Percentiles rank a stretch among this genome's conserved stretches.
Conservation (phyloP, 2,797 vertebrate species). For the Monodelphis domestica region DNA sequence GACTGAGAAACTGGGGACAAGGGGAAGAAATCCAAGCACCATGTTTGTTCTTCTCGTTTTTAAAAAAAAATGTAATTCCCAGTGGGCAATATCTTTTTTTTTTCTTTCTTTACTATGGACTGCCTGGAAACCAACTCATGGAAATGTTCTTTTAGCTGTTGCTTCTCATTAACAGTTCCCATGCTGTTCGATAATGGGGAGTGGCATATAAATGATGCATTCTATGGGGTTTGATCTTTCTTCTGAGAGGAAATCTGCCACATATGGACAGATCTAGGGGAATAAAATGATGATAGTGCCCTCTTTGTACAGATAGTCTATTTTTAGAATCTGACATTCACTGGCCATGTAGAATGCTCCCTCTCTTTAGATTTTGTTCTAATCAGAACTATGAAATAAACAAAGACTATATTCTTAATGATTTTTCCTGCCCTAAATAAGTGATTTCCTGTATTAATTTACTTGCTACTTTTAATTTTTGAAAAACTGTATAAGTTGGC, state of each 20-base stretch:
- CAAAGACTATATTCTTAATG: background rate
- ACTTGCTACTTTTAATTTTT: slow-evolving; percentile 9
- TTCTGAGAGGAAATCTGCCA: slow-evolving; percentile 88
- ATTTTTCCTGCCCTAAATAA: slow-evolving; percentile 10
- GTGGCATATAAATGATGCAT: slow-evolving; percentile 93
- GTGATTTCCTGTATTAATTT: background rate
- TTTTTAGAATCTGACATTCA: slow-evolving; percentile 63
- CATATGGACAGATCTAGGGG: slow-evolving; percentile 84
- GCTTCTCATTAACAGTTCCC: slow-evolving; percentile 92
- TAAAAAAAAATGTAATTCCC: slow-evolving; percentile 83
- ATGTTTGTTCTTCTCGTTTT: slow-evolving; percentile 85
- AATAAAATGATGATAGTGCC: slow-evolving; percentile 73
- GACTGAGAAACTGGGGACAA: slow-evolving; percentile 80
- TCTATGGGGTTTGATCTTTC: slow-evolving; percentile 94
- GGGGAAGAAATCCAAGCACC: slow-evolving; percentile 69
- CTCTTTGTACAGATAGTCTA: slow-evolving; percentile 69
- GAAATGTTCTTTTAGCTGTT: slow-evolving; percentile 90
- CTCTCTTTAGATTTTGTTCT: slow-evolving; percentile 36
- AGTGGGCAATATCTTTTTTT: slow-evolving; percentile 83
- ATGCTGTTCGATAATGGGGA: slow-evolving; percentile 92
- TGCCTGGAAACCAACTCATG: slow-evolving; percentile 87
- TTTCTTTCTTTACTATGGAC: slow-evolving; percentile 79
- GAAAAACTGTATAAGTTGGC: background rate
- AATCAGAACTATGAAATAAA: slow-evolving; percentile 29
- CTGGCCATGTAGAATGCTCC: slow-evolving; percentile 21